phyloP scores from a whole-genome alignment of 2,888 invertebrate species.

The Melieria crassipennis region DNA sequence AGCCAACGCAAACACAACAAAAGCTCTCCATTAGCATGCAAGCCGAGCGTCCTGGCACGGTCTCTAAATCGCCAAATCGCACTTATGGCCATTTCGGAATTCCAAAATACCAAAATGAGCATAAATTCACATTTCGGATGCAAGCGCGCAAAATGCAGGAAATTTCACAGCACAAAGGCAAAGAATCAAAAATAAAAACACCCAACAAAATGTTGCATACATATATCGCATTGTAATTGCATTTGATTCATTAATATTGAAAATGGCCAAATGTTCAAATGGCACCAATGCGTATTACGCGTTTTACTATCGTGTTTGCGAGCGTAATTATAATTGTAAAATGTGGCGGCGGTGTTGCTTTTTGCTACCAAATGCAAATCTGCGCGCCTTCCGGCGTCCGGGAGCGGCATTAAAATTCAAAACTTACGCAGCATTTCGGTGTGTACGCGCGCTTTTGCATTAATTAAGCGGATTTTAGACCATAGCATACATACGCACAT shows the following conservation, averaged over 20 bases:
- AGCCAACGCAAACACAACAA: background rate
- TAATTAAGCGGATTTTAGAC: no score
- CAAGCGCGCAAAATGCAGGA: background rate
- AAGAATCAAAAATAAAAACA: background rate
- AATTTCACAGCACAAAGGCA: background rate
- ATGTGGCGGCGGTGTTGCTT: no score
- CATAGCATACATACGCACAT: no score
- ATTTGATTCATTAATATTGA: conserved; percentile 5
- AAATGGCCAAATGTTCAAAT: background rate
- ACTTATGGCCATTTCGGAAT: conserved; percentile 9
- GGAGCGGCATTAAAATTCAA: no score
- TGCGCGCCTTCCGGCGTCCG: no score
- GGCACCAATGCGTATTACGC: no score
- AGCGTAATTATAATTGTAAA: no score
- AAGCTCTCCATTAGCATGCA: conserved; percentile 3
- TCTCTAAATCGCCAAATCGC: background rate
- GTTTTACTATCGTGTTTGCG: no score
- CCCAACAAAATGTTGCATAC: background rate
- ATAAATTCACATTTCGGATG: background rate
- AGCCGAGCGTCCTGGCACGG: background rate
- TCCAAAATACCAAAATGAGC: background rate
- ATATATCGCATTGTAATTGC: background rate
- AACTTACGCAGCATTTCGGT: no score
- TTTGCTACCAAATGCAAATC: no score
- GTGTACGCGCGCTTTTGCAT: no score